phyloP scores from a whole-genome alignment of 2,113 vertebrate species.

The Ranitomeya imitator region DNA sequence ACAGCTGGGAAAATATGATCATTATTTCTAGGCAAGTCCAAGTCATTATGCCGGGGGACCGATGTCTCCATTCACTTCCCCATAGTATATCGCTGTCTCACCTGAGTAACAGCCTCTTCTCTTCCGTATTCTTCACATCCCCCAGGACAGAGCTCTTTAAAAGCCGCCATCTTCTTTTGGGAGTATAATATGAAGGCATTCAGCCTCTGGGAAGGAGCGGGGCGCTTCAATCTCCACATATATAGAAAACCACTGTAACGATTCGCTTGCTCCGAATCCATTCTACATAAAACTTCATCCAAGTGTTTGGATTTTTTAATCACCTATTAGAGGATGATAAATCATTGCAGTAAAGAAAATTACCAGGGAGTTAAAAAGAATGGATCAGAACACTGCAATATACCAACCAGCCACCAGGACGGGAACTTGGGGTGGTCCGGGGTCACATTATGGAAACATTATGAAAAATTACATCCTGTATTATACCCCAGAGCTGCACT shows the following conservation, averaged over 20 bases:
- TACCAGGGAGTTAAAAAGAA: too few species aligned
- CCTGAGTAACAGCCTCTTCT: constrained; percentile 73
- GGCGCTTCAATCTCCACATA: constrained; percentile 82
- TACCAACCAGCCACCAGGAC: too few species aligned
- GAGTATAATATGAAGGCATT: constrained; percentile 87
- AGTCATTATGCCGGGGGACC: too few species aligned
- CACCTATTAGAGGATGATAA: constrained; percentile 70
- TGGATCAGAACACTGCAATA: too few species aligned
- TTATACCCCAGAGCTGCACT: not conserved
- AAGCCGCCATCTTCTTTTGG: constrained; percentile 79
- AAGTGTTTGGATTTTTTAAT: constrained; percentile 83
- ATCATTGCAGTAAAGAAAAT: not conserved
- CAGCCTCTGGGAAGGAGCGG: constrained; percentile 65
- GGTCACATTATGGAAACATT: too few species aligned
- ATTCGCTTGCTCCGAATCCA: constrained; percentile 76
- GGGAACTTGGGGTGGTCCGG: too few species aligned
- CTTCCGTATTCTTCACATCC: constrained; percentile 66
- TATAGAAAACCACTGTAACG: constrained; percentile 80
- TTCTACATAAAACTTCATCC: constrained; percentile 79
- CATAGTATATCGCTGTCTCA: constrained; percentile 58
- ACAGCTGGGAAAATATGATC: constrained; percentile 69
- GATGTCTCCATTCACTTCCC: too few species aligned
- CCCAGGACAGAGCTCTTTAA: constrained; percentile 66
- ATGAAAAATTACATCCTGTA: not conserved
- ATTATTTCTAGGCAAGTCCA: too few species aligned